Conservation (phyloP, 2,888 invertebrate species). For the Pogonocherus hispidulus region DNA sequence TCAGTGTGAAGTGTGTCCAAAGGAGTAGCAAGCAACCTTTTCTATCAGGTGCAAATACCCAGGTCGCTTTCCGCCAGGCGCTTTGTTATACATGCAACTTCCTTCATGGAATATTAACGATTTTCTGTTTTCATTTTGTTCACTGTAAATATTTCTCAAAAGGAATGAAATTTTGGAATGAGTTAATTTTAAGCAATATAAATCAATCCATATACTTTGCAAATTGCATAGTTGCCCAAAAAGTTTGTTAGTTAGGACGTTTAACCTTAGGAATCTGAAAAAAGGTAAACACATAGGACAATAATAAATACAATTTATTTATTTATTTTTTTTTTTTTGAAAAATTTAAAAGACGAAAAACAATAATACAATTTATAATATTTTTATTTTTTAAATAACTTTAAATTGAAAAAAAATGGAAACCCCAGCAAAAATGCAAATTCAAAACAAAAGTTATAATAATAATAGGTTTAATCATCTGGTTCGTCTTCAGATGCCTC, state of each 20-base stretch:
- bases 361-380: background rate
- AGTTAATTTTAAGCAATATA: background rate
- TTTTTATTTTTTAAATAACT: background rate
- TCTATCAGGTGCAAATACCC: too few relatives aligned
- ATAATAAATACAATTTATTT: background rate
- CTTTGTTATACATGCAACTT: too few relatives aligned
- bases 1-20: background rate
- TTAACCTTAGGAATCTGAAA: background rate
- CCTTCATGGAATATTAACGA: background rate
- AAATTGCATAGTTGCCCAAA: constrained; percentile 1
- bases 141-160: background rate
- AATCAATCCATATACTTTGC: background rate
- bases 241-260: background rate
- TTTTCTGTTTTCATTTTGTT: background rate
- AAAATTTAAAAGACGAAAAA: background rate
- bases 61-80: too few relatives aligned
- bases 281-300: background rate
- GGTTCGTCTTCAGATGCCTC: constrained; percentile 2
- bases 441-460: background rate
- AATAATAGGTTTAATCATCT: background rate
- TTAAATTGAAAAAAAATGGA: constrained; percentile 2
- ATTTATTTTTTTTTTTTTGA: background rate
- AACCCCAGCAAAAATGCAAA: background rate
- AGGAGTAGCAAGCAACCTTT: too few relatives aligned
- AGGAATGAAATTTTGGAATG: background rate